Conservation (phyloP, 1,140 invertebrate genomes). For the Eciton burchellii region DNA sequence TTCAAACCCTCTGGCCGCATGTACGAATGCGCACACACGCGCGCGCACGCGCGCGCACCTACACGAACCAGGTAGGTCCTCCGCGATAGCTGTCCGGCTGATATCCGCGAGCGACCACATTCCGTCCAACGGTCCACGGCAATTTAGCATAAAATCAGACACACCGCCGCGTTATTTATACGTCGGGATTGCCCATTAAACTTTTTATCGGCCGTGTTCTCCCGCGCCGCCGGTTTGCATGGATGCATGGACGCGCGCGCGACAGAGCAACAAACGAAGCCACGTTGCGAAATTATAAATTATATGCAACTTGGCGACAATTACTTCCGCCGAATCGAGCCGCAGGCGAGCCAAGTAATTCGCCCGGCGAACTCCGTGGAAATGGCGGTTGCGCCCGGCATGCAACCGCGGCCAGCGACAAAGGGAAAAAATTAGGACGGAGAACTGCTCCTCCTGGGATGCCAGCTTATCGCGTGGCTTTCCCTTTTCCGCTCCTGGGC, state of each 20-base stretch:
- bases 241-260: conserved; percentile 1
- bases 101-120: background rate
- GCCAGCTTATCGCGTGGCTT: conserved; percentile 20
- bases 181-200: conserved; percentile 12
- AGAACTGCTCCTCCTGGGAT: conserved; percentile 43
- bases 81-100: background rate
- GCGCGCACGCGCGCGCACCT: no score
- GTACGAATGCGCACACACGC: background rate
- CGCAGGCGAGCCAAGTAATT: conserved; percentile 53
- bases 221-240: background rate
- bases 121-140: background rate
- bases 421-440: conserved; percentile 49
- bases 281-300: conserved; percentile 35
- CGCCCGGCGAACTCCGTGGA: conserved; percentile 49
- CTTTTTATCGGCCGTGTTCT: conserved; percentile 33
- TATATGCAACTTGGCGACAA: conserved; percentile 59
- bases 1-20: background rate
- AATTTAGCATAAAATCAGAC: conserved; percentile 46
- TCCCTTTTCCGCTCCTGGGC: conserved; percentile 45
- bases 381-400: conserved; percentile 48
- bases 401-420: conserved; percentile 41
- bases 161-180: conserved; percentile 12
- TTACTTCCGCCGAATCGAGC: conserved; percentile 60
- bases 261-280: background rate
- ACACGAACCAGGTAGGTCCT: no score